Base-by-base conservation (phyloP, 2,888 invertebrate species). In the Colostygia pectinataria region DNA sequence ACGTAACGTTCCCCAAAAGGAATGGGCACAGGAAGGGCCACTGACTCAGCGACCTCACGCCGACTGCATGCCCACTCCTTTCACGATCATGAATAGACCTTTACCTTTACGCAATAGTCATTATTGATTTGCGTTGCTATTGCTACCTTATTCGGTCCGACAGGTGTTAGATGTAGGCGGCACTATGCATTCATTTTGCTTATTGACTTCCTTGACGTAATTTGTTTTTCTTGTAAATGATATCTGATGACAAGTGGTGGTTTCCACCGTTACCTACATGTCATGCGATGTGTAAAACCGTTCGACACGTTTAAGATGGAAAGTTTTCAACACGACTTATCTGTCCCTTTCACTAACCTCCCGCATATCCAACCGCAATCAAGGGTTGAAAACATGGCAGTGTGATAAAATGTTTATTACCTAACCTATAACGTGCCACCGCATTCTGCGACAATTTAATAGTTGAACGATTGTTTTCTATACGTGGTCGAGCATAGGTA, bases 1-100 rank as follows among this genome's bases (percentile, higher is more conserved):
- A 83, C 86, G 76, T 85, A 84, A 84, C 78, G 61, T 70, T 72
- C 74, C 83, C 70, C 71, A 85, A 81, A 83, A 75, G 86, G 85
- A 67, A 58, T 55, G 67, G 61, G 66, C 72, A 71, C 84, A 85
- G 88, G 86, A 87, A 88, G 86, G 76, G 80, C 79, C 76, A 72
- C 77, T 85, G 85, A 87, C 79, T 86, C 82, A 81, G 73, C 83
- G 79, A 71, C 80, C 83, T 76, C 77, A 70, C 57, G 64, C 63
- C 64, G 63, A 57, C 68, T 67, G 61, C 59, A 60, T 62, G 54
- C 70, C 74, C 73, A 65, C 74, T 66, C 82, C 87, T 85, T 86
- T 86, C 86, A 72, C 80, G 80, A 78, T 76, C 64, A 71, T 77
- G 72, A 74, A 79, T 77, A 77, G 63, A 58, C 53, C 65, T 68